Conservation (phyloP, 1,140 invertebrate species). For the Drosophila teissieri region DNA sequence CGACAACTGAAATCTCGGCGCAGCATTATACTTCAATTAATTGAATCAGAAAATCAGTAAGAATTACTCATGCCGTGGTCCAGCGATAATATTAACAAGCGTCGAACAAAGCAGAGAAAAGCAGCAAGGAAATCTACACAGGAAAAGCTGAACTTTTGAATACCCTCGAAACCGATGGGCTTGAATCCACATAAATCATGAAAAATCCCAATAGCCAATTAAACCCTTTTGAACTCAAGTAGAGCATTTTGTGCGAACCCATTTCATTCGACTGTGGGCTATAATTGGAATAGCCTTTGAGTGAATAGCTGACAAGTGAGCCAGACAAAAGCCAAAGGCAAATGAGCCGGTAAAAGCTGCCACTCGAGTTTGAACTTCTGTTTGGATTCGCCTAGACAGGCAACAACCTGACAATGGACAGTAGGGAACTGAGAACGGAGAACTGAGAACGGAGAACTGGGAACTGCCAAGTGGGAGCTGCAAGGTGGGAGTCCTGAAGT, state of each 20-base stretch:
- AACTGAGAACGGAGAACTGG: constrained; percentile 1
- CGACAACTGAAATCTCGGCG: constrained; percentile 33
- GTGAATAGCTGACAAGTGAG: constrained; percentile 37
- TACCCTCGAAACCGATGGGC: constrained; percentile 2
- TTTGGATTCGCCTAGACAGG: constrained; percentile 49
- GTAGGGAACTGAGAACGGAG: constrained; percentile 1
- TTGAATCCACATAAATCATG: neutral
- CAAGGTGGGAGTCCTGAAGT: constrained; percentile 25
- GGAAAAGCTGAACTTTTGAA: neutral
- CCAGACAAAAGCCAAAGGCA: constrained; percentile 51
- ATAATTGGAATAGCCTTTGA: constrained; percentile 28
- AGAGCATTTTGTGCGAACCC: constrained; percentile 1
- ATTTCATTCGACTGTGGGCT: constrained; percentile 3
- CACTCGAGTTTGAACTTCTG: constrained; percentile 57
- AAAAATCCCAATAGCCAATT: constrained; percentile 21
- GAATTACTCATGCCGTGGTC: constrained; percentile 40
- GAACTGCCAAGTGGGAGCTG: constrained; percentile 4
- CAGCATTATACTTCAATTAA: constrained; percentile 60
- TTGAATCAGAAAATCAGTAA: constrained; percentile 65
- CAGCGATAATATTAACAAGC: constrained; percentile 21
- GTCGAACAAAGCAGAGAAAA: constrained; percentile 11
- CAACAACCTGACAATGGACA: constrained; percentile 76
- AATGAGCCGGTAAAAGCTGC: constrained; percentile 64
- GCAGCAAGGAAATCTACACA: constrained; percentile 19
- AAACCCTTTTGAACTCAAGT: constrained; percentile 6